These are phyloP conservation scores for Cephus sareptanus DNA, from an alignment of 2,888 invertebrate genomes.

Conservation along the genomic window DNA sequence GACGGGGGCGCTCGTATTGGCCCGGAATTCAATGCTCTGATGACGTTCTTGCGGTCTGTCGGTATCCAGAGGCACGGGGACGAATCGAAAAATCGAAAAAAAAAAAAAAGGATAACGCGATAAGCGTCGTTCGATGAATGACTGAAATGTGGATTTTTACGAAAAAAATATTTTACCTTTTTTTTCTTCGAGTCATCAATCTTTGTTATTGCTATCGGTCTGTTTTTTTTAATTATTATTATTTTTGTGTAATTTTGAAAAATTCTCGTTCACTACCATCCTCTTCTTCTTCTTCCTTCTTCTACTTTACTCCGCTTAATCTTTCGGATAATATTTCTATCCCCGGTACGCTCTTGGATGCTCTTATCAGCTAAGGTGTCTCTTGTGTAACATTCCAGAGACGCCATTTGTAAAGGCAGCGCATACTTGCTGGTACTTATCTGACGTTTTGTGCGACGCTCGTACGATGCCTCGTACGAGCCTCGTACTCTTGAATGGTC, in stretches of 20 bases:
- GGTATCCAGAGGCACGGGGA: slow-evolving; percentile 28
- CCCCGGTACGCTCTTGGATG: background rate
- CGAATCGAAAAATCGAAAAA: slow-evolving; percentile 38
- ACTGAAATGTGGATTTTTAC: background rate
- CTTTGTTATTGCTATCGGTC: no score
- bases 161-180: no score
- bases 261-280: no score
- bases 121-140: background rate
- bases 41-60: slow-evolving; percentile 47
- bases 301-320: background rate
- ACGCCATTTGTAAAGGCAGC: slow-evolving; percentile 31
- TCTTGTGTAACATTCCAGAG: slow-evolving; percentile 35
- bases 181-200: no score
- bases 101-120: background rate
- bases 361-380: slow-evolving; percentile 33
- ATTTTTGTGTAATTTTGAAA: no score
- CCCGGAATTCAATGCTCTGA: slow-evolving; percentile 65
- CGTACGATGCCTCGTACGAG: slow-evolving; percentile 33
- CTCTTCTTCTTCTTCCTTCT: background rate
- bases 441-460: slow-evolving; percentile 49
- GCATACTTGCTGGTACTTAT: slow-evolving; percentile 39
- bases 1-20: slow-evolving; percentile 66
- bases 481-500: background rate
- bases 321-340: background rate
- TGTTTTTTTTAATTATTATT: no score